Evolutionary conservation across 2,888 invertebrate species (phyloP).

Genomic region (Acleris laterana): DNA sequence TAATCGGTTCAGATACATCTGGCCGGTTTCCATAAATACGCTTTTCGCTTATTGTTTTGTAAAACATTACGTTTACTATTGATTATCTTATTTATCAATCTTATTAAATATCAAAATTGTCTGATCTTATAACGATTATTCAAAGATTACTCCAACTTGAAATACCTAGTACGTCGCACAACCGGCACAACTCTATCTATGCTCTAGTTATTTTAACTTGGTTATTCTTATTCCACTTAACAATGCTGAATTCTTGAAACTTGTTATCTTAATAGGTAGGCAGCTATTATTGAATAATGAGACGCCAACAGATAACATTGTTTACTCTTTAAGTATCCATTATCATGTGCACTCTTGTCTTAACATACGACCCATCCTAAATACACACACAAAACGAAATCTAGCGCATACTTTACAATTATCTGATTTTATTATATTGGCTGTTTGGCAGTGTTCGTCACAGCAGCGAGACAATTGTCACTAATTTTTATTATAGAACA

Average conservation of each 20-base stretch:
- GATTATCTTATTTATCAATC: too few species aligned
- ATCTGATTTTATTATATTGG: not conserved
- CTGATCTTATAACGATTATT: too few species aligned
- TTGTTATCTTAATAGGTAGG: conserved; percentile 30
- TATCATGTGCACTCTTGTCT: conserved; percentile 2
- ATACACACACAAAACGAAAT: conserved; percentile 6
- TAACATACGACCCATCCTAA: conserved; percentile 1
- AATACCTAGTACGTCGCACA: not conserved
- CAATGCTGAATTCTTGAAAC: conserved; percentile 29
- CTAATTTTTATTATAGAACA: conserved; percentile 4
- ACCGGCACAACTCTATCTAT: conserved; percentile 11
- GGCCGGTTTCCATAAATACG: too few species aligned
- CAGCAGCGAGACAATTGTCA: not conserved
- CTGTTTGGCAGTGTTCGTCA: not conserved
- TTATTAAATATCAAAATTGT: too few species aligned
- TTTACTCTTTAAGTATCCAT: conserved; percentile 28
- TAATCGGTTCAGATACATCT: too few species aligned
- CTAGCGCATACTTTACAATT: too few species aligned
- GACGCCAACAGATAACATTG: conserved; percentile 37
- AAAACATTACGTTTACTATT: too few species aligned
- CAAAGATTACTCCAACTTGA: too few species aligned
- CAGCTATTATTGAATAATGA: conserved; percentile 35
- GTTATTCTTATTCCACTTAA: conserved; percentile 14
- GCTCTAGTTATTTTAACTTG: conserved; percentile 8
- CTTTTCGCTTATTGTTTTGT: too few species aligned